Percentiles rank a stretch among this genome's conserved stretches.
Conservation (phyloP, 1,140 invertebrate genomes). For the Radopholus similis region DNA sequence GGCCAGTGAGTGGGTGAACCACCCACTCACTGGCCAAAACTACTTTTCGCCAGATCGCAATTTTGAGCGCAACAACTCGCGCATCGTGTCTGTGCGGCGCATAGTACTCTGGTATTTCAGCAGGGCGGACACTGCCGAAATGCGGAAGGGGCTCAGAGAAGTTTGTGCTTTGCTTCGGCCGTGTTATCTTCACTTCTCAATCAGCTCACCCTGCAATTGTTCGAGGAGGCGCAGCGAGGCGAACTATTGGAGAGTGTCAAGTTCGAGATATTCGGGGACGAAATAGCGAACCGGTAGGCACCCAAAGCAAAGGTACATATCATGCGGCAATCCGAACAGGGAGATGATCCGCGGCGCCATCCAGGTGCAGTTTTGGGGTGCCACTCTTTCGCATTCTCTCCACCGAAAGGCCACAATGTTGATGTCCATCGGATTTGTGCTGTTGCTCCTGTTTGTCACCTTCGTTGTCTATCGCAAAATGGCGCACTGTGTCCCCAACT, state of each 20-base stretch:
- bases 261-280: constrained; percentile 10
- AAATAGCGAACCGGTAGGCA: neutral
- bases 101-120: constrained; percentile 19
- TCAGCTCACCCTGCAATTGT: constrained; percentile 5
- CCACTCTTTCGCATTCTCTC: neutral
- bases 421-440: constrained; percentile 54
- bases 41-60: neutral
- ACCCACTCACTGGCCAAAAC: neutral
- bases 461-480: constrained; percentile 41
- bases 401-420: constrained; percentile 45
- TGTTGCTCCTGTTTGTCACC: constrained; percentile 50
- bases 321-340: neutral
- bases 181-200: too few relatives aligned
- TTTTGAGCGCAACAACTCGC: constrained; percentile 25
- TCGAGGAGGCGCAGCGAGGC: constrained; percentile 4
- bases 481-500: neutral
- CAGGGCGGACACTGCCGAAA: constrained; percentile 10
- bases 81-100: neutral
- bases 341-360: neutral
- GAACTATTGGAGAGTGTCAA: neutral
- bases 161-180: too few relatives aligned
- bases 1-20: neutral
- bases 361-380: neutral
- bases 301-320: neutral
- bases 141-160: neutral